Percentiles rank a stretch among this genome's conserved stretches.
Evolutionary conservation across 2,113 vertebrate genomes (phyloP).

Genomic region (Ranitomeya variabilis): DNA sequence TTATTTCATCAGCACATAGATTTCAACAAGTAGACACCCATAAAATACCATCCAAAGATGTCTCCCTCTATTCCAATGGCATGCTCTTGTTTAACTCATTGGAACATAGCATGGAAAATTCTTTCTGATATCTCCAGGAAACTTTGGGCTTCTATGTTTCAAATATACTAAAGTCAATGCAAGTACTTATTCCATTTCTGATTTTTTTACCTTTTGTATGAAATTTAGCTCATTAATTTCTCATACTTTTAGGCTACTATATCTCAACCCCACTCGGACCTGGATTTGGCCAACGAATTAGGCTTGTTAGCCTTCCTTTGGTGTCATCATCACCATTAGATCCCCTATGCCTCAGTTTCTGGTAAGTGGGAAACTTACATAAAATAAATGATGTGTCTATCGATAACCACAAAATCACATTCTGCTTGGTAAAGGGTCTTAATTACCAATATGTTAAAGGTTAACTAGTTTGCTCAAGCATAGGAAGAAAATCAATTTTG

Average conservation of each 20-base stretch:
- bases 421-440: not conserved
- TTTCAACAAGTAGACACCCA: too few species aligned
- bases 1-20: too few species aligned
- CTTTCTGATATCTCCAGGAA: too few species aligned
- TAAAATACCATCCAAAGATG: too few species aligned
- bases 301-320: slow-evolving; percentile 82
- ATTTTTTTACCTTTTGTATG: not conserved
- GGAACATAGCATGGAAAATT: too few species aligned
- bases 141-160: too few species aligned
- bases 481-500: slow-evolving; percentile 31
- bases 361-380: slow-evolving; percentile 71
- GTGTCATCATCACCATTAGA: slow-evolving; percentile 54
- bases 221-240: not conserved
- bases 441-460: slow-evolving; percentile 34
- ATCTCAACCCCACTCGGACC: slow-evolving; percentile 75
- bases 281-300: slow-evolving; percentile 65
- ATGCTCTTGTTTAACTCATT: too few species aligned
- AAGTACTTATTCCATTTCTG: too few species aligned
- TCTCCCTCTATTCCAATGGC: too few species aligned
- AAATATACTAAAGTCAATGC: too few species aligned
- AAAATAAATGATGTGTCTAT: not conserved
- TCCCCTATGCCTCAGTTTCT: slow-evolving; percentile 83
- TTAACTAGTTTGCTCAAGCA: slow-evolving; percentile 28
- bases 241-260: slow-evolving; percentile 82
- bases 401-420: not conserved